Conservation (phyloP, 2,888 invertebrate species). For the Aleiodes alternator region DNA sequence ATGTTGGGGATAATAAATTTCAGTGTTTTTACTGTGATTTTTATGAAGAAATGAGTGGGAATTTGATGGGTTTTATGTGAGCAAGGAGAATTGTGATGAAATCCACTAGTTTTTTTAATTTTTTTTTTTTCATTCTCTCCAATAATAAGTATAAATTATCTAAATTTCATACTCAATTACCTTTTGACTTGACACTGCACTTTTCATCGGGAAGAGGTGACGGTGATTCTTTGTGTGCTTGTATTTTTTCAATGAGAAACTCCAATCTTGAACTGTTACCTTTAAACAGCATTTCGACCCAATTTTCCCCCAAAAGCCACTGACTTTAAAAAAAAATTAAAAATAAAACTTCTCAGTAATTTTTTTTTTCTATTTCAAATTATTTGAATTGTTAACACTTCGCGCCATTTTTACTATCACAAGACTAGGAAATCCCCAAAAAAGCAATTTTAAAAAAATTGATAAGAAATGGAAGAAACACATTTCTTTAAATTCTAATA, state of each 20-base stretch:
- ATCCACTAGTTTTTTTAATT: conserved; percentile 30
- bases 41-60: too few relatives aligned
- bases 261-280: conserved; percentile 90
- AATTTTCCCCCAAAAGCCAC: background rate
- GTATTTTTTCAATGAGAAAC: conserved; percentile 90
- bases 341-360: background rate
- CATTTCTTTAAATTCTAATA: background rate
- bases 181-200: conserved; percentile 64
- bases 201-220: conserved; percentile 66
- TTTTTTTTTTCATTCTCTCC: background rate
- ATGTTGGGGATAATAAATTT: background rate
- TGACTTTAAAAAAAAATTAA: background rate
- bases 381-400: background rate
- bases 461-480: background rate
- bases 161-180: conserved; percentile 49
- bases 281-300: conserved; percentile 85
- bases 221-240: conserved; percentile 87
- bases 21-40: too few relatives aligned
- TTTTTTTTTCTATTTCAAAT: background rate
- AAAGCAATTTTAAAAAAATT: background rate
- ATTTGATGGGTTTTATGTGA: too few relatives aligned
- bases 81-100: too few relatives aligned
- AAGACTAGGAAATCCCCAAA: background rate
- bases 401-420: conserved; percentile 25
- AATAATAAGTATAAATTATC: background rate